Conservation (phyloP, 2,888 invertebrate species). For the Aspidapion aeneum region DNA sequence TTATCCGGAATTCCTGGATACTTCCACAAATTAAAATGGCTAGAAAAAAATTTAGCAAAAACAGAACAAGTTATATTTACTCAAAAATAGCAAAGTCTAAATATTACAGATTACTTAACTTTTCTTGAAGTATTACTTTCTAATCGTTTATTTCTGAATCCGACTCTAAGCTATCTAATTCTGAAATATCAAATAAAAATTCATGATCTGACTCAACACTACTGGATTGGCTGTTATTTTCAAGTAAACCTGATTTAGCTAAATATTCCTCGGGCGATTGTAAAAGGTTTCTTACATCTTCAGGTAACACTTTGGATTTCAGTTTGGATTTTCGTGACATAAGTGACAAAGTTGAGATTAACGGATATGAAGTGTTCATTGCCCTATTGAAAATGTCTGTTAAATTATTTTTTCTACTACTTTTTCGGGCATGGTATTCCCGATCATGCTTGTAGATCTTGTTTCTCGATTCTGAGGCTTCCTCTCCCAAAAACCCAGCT, state of each 20-base stretch:
- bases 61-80: too few relatives aligned
- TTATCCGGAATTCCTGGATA: too few relatives aligned
- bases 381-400: conserved; percentile 14
- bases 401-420: conserved; percentile 8
- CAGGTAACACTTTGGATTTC: neutral
- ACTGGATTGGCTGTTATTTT: neutral
- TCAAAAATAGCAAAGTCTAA: too few relatives aligned
- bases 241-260: neutral
- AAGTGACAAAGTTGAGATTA: conserved; percentile 5
- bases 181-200: neutral
- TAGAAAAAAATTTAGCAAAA: too few relatives aligned
- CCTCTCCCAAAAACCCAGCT: conserved; percentile 10
- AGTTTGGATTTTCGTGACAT: neutral
- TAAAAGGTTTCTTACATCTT: neutral
- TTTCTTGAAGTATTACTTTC: neutral
- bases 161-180: conserved; percentile 1
- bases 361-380: conserved; percentile 13
- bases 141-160: neutral
- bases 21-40: too few relatives aligned
- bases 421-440: conserved; percentile 14
- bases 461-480: conserved; percentile 11
- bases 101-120: too few relatives aligned
- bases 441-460: conserved; percentile 12
- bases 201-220: neutral
- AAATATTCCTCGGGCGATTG: neutral